Percentiles rank a stretch among this genome's conserved stretches.
These are phyloP conservation scores for Asteroscopus sphinx DNA, from an alignment of 2,888 invertebrate genomes.

Conservation along the genomic window DNA sequence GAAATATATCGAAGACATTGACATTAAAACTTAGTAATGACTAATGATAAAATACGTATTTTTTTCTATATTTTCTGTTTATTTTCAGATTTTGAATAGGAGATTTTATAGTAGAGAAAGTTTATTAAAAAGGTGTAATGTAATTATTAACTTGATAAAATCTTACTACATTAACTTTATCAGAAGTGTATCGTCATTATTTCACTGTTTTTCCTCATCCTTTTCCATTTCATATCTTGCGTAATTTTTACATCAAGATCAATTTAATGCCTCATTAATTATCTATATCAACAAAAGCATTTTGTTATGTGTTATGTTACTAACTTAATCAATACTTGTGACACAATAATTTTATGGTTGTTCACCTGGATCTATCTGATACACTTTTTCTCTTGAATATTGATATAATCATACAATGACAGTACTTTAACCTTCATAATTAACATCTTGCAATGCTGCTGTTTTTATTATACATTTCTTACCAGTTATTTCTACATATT, in stretches of 20 bases:
- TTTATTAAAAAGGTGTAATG: conserved; percentile 4
- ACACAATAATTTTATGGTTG: not conserved
- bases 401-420: not conserved
- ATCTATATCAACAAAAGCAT: not conserved
- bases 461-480: not conserved
- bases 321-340: not conserved
- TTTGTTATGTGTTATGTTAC: no score
- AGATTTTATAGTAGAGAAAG: conserved; percentile 6
- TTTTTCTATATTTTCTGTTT: not conserved
- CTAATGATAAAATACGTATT: conserved; percentile 1
- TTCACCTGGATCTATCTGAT: not conserved
- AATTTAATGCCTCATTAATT: not conserved
- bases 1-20: conserved; percentile 58
- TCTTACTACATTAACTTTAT: conserved; percentile 15
- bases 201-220: conserved; percentile 34
- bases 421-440: not conserved
- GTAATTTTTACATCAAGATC: conserved; percentile 19
- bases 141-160: conserved; percentile 15
- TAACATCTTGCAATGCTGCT: not conserved
- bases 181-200: conserved; percentile 27
- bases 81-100: not conserved
- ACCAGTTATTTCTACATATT: not conserved
- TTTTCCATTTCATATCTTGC: conserved; percentile 31
- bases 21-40: conserved; percentile 6
- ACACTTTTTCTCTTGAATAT: not conserved